phyloP scores from a whole-genome alignment of 1,140 invertebrate species.

The Philotrypesis tridentata region DNA sequence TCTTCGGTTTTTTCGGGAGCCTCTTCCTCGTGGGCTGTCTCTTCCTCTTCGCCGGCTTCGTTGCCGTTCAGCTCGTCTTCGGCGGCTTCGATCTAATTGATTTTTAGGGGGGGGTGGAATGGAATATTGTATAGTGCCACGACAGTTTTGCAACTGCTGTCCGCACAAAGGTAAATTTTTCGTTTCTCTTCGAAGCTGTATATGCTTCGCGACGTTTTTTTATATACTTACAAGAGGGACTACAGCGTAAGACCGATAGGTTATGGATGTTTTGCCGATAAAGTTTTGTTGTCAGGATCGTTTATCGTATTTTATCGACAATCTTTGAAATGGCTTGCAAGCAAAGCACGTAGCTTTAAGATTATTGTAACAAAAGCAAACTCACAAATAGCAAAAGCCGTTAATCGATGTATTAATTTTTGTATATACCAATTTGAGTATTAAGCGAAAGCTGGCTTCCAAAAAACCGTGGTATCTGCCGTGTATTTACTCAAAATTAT shows the following conservation, averaged over 20 bases:
- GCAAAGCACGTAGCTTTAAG: neutral
- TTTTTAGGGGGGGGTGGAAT: constrained; percentile 19
- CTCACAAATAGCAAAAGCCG: no score
- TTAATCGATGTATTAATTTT: no score
- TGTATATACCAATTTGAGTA: no score
- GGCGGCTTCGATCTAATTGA: constrained; percentile 51
- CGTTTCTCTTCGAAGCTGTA: no score
- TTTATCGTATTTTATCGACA: constrained; percentile 28
- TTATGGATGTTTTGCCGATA: no score
- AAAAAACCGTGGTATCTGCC: no score
- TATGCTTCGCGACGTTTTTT: neutral
- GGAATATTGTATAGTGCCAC: neutral
- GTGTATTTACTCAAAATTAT: no score
- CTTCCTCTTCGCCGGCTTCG: constrained; percentile 57
- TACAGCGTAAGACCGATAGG: constrained; percentile 13
- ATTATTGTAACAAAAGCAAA: neutral
- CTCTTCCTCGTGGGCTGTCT: constrained; percentile 53
- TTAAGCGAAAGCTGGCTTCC: no score
- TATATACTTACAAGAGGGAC: constrained; percentile 1
- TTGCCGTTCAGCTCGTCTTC: constrained; percentile 60
- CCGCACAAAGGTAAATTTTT: constrained; percentile 45
- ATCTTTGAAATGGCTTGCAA: neutral
- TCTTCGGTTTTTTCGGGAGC: constrained; percentile 51
- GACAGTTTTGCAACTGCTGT: neutral
- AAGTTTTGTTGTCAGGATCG: neutral